Conservation (phyloP, 2,797 vertebrate genomes). For the Sebastes itinus region DNA sequence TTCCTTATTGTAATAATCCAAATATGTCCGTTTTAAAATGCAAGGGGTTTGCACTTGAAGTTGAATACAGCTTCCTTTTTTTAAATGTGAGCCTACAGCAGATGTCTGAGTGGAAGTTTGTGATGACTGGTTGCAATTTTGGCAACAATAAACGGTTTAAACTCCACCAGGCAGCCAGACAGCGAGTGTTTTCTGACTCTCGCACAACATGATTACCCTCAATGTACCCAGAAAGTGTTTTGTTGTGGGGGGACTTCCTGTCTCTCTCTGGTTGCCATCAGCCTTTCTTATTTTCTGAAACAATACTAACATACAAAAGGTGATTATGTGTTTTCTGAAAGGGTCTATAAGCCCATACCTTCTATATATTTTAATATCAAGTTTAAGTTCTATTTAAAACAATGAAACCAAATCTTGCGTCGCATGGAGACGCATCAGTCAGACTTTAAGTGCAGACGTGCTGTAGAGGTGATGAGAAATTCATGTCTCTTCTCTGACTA, state of each 20-base stretch:
- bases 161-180: not conserved
- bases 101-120: not conserved
- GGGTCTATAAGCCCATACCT: not conserved
- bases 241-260: not conserved
- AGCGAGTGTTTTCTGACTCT: slow-evolving; percentile 20
- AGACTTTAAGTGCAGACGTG: not conserved
- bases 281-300: not conserved
- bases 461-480: slow-evolving; percentile 64
- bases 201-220: not conserved
- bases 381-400: not conserved
- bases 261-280: not conserved
- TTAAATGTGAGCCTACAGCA: not conserved
- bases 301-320: not conserved
- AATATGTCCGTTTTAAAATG: not conserved
- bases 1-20: not conserved
- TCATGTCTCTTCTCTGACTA: slow-evolving; percentile 75
- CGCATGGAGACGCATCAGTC: not conserved
- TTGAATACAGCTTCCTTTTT: not conserved
- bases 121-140: slow-evolving; percentile 3
- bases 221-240: not conserved
- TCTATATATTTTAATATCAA: not conserved
- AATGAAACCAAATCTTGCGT: accelerated
- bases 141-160: slow-evolving; percentile 16
- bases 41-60: not conserved
- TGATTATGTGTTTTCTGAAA: not conserved